Conservation (phyloP, 2,797 vertebrate genomes). For the Phoebastria nigripes region DNA sequence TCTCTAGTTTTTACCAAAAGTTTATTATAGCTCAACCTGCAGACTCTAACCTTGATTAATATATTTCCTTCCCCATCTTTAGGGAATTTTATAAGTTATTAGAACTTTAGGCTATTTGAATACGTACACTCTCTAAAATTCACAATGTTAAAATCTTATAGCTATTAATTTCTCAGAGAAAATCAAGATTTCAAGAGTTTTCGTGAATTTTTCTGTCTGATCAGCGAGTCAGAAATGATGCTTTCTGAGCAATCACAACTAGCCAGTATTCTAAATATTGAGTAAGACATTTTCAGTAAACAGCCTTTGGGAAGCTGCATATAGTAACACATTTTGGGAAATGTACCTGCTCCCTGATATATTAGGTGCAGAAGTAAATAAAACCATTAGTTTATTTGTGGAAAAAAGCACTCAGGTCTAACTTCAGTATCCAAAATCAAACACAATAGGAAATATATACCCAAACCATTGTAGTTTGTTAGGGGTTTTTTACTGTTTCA, state of each 20-base stretch:
- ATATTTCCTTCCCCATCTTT: neutral
- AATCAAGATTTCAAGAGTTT: neutral
- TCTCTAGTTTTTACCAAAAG: neutral
- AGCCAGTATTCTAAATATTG: neutral
- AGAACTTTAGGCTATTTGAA: neutral
- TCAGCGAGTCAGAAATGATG: neutral
- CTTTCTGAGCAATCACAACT: neutral
- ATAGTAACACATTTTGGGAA: neutral
- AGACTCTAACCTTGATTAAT: neutral
- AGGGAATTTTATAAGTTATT: neutral
- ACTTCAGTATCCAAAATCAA: neutral
- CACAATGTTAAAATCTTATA: neutral
- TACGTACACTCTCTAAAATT: neutral
- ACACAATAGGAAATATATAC: neutral
- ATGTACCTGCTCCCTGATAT: neutral
- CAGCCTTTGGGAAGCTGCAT: neutral
- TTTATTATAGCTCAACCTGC: neutral
- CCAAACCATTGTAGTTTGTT: rapidly evolving
- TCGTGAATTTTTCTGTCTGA: neutral
- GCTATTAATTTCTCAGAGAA: neutral
- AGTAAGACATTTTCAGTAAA: neutral
- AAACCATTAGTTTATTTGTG: neutral
- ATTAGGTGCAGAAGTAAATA: neutral
- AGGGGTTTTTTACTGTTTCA: neutral
- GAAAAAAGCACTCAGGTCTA: neutral